These are phyloP conservation scores for Andrena bucephala DNA, from an alignment of 2,888 invertebrate species.

Conservation along the genomic window DNA sequence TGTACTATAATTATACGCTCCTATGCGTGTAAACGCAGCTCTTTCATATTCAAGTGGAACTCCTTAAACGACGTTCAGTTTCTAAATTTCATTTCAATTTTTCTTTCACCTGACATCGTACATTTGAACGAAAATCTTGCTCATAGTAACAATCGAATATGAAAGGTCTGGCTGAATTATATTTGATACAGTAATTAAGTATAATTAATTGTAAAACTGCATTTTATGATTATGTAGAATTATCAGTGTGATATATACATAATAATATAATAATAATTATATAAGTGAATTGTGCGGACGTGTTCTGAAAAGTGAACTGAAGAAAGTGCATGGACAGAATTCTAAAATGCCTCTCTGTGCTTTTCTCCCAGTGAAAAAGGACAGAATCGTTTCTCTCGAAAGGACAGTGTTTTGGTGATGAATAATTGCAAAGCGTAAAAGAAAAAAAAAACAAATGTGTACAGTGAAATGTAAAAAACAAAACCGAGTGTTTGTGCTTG, in stretches of 20 bases:
- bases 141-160: constrained; percentile 31
- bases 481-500: constrained; percentile 67
- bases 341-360: constrained; percentile 48
- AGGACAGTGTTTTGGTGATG: constrained; percentile 57
- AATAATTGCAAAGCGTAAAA: constrained; percentile 76
- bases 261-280: constrained; percentile 48
- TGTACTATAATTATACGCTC: constrained; percentile 43
- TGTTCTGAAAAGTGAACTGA: constrained; percentile 56
- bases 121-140: not conserved
- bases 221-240: constrained; percentile 60
- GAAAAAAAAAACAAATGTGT: constrained; percentile 75
- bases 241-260: constrained; percentile 59
- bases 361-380: constrained; percentile 51
- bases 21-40: constrained; percentile 29
- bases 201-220: constrained; percentile 57
- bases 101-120: not conserved
- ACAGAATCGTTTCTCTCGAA: constrained; percentile 40
- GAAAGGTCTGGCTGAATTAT: constrained; percentile 51
- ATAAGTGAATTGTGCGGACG: constrained; percentile 61
- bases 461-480: constrained; percentile 82
- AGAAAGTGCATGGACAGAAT: constrained; percentile 50
- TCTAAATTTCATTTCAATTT: not conserved
- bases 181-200: constrained; percentile 59
- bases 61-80: not conserved
- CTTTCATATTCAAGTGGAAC: constrained; percentile 47